A percentile compares a stretch with the other conserved stretches of the same genome.
Evolutionary conservation across 1,140 invertebrate species (phyloP).

Genomic region (Leguminivora glycinivorella): DNA sequence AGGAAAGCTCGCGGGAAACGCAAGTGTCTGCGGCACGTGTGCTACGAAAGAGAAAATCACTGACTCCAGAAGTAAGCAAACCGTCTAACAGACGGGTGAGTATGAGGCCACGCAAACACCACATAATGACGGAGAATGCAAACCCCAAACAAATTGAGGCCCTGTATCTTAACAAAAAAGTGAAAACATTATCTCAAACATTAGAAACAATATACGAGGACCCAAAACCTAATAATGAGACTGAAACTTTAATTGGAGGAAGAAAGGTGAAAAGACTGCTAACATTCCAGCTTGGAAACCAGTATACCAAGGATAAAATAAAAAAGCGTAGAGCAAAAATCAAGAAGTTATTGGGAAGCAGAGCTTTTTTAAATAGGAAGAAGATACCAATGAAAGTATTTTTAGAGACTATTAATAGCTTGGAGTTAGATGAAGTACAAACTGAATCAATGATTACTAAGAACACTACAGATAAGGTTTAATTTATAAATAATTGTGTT

Average conservation of each 20-base stretch:
- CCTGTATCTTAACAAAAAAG: slow-evolving; percentile 70
- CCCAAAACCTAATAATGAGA: slow-evolving; percentile 54
- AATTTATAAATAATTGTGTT: slow-evolving; percentile 4
- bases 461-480: neutral
- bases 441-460: slow-evolving; percentile 44
- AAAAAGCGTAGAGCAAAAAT: slow-evolving; percentile 72
- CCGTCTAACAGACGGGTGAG: slow-evolving; percentile 64
- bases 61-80: slow-evolving; percentile 56
- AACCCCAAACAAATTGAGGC: slow-evolving; percentile 72
- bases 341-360: slow-evolving; percentile 69
- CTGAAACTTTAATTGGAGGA: slow-evolving; percentile 55
- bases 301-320: slow-evolving; percentile 73
- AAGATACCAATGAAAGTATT: slow-evolving; percentile 74
- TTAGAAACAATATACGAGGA: slow-evolving; percentile 74
- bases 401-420: slow-evolving; percentile 66
- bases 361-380: slow-evolving; percentile 70
- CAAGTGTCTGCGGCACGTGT: slow-evolving; percentile 45
- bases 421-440: slow-evolving; percentile 70
- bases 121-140: slow-evolving; percentile 55
- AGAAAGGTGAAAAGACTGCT: slow-evolving; percentile 73
- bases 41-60: slow-evolving; percentile 65
- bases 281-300: slow-evolving; percentile 70
- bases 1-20: slow-evolving; percentile 35
- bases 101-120: slow-evolving; percentile 66
- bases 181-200: slow-evolving; percentile 64